Evolutionary conservation across 1,140 invertebrate genomes (phyloP).

Genomic region (Leguminivora glycinivorella): DNA sequence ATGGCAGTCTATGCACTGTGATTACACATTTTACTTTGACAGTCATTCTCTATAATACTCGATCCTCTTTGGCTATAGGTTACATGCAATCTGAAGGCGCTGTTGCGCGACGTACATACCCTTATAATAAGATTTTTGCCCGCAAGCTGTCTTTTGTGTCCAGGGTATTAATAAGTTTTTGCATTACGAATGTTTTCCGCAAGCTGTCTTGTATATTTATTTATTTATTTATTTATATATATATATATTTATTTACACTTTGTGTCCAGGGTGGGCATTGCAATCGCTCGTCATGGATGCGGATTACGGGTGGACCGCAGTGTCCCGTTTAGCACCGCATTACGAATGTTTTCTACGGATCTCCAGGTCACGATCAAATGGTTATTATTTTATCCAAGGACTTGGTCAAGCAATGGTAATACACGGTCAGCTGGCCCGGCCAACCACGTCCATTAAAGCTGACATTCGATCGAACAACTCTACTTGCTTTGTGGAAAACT

Average conservation of each 20-base stretch:
- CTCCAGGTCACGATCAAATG: not conserved
- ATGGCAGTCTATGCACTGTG: no score
- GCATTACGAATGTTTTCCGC: no score
- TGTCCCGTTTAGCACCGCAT: not conserved
- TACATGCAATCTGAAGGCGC: not conserved
- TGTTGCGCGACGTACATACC: constrained; percentile 10
- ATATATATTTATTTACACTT: no score
- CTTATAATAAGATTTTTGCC: constrained; percentile 29
- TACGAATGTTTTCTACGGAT: not conserved
- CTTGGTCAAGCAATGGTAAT: not conserved
- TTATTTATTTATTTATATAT: no score
- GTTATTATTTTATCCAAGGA: not conserved
- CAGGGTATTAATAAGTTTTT: no score
- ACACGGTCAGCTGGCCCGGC: constrained; percentile 18
- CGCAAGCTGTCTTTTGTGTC: constrained; percentile 38
- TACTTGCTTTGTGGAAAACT: constrained; percentile 66
- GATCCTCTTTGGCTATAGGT: not conserved
- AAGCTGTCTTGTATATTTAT: no score
- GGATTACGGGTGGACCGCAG: not conserved
- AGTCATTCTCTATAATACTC: no score
- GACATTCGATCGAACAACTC: constrained; percentile 52
- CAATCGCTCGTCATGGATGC: not conserved
- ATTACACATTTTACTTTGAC: no score
- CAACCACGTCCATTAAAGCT: constrained; percentile 48
- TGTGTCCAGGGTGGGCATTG: constrained; percentile 33